Evolutionary conservation across 2,888 invertebrate genomes (phyloP).

Genomic region (Drosophila macrospina): DNA sequence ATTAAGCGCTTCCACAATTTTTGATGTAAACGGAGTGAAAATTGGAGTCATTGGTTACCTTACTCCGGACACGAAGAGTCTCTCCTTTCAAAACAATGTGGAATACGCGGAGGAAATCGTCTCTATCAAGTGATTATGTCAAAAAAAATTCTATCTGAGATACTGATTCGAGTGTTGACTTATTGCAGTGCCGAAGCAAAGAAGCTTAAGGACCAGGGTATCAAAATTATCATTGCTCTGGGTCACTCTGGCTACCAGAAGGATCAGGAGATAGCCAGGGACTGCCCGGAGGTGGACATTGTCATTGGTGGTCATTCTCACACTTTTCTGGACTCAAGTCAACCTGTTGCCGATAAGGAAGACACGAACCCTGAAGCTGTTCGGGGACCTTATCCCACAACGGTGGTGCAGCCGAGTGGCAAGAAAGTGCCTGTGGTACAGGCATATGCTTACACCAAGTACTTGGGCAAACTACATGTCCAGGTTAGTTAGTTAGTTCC

Average conservation of each 20-base stretch:
- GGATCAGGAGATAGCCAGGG: slow-evolving; percentile 91
- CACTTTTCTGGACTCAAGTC: slow-evolving; percentile 93
- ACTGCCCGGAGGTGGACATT: slow-evolving; percentile 92
- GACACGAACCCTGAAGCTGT: slow-evolving; percentile 64
- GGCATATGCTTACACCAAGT: slow-evolving; percentile 96
- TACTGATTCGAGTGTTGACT: not conserved
- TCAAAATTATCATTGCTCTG: slow-evolving; percentile 93
- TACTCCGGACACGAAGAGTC: slow-evolving; percentile 90
- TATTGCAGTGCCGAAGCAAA: slow-evolving; percentile 87
- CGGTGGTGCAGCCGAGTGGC: slow-evolving; percentile 89
- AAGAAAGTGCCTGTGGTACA: slow-evolving; percentile 93
- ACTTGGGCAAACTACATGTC: slow-evolving; percentile 91
- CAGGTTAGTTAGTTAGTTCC: slow-evolving; percentile 83
- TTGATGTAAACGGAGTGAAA: slow-evolving; percentile 88
- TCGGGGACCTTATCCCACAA: slow-evolving; percentile 91
- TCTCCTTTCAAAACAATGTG: slow-evolving; percentile 85
- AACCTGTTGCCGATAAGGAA: slow-evolving; percentile 71
- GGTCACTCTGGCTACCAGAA: slow-evolving; percentile 94
- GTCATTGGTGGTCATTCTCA: slow-evolving; percentile 97
- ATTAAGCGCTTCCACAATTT: slow-evolving; percentile 87
- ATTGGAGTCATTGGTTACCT: slow-evolving; percentile 95
- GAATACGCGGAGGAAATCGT: slow-evolving; percentile 89
- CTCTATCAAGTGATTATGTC: slow-evolving; percentile 86
- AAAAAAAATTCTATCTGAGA: too few species aligned
- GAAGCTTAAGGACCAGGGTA: slow-evolving; percentile 88